phyloP scores from a whole-genome alignment of 2,113 vertebrate species.

The Rhegmatorhina hoffmannsi region DNA sequence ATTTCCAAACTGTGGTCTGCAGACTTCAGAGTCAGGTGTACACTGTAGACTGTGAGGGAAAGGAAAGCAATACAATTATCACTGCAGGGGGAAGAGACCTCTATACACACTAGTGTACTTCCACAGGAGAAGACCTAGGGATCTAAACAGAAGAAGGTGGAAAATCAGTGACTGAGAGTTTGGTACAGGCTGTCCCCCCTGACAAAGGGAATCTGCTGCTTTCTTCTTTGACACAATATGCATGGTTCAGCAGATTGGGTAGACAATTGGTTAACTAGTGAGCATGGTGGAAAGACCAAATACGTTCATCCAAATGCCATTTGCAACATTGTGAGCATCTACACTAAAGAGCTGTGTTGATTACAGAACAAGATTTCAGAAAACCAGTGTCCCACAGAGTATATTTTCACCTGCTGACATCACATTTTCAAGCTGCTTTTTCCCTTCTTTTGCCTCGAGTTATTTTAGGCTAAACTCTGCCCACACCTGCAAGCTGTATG shows the following conservation, averaged over 20 bases:
- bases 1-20: not conserved
- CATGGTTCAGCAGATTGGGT: constrained; percentile 6
- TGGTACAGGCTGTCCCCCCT: not conserved
- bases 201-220: constrained; percentile 17
- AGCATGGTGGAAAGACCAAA: not conserved
- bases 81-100: not conserved
- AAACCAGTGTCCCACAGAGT: constrained; percentile 24
- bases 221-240: not conserved
- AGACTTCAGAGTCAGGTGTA: not conserved
- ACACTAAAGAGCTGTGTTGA: constrained; percentile 40
- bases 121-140: not conserved
- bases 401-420: constrained; percentile 46
- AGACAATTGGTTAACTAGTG: not conserved
- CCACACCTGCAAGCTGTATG: constrained; percentile 21
- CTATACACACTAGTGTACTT: not conserved
- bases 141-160: not conserved
- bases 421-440: not conserved
- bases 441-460: not conserved
- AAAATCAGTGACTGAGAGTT: not conserved
- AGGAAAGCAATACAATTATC: constrained; percentile 1
- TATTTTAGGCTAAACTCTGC: constrained; percentile 35
- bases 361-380: constrained; percentile 30
- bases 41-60: not conserved
- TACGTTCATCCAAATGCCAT: not conserved
- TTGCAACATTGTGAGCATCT: not conserved